Base-by-base conservation (phyloP, 2,888 invertebrate genomes). In the Microctonus brassicae region DNA sequence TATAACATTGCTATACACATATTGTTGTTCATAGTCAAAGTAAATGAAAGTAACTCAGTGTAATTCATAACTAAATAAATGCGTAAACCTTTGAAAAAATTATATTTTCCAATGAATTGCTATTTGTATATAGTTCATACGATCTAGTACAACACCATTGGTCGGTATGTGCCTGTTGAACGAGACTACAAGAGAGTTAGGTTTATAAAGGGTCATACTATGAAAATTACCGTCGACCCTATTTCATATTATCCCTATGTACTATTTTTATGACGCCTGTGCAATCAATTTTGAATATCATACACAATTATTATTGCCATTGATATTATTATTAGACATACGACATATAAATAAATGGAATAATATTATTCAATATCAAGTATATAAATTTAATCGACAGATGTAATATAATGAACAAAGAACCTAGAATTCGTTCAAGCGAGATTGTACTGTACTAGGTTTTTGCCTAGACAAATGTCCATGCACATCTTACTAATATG, bases 131-230 rank as follows among this genome's bases (percentile, higher is more conserved):
- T 24, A 36, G 24, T 11, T 24, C 13, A 39, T 39, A 42, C 39
- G 24, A 26, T n/a, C 11, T n/a, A n/a, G n/a, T n/a, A n/a, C 2
- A 42, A 42, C 20, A 42, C 24, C 29, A 52, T 62, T 47, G 33
- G 47, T 64, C 20, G 17, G 78, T 78, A 6, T 76, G 77, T 78
- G 83, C 83, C 83, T 84, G 83, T 83, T 83, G 82, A 83, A 75
- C 80, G 80, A 79, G 68, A 61, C 77, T n/a, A n/a, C n/a, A n/a
- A n/a, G n/a, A n/a, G n/a, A n/a, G n/a, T n/a, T n/a, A 72, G 65
- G 83, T 83, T 81, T 80, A 81, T 76, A 75, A 76, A 80, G 81
- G 80, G 82, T 82, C 82, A 83, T 77, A 77, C 72, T 73, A 63
- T 69, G 29, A 66, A 70, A 72, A 70, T 70, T 70, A 67, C 62